Evolutionary conservation across 2,113 vertebrate species (phyloP).

Genomic region (Mungos mungo): DNA sequence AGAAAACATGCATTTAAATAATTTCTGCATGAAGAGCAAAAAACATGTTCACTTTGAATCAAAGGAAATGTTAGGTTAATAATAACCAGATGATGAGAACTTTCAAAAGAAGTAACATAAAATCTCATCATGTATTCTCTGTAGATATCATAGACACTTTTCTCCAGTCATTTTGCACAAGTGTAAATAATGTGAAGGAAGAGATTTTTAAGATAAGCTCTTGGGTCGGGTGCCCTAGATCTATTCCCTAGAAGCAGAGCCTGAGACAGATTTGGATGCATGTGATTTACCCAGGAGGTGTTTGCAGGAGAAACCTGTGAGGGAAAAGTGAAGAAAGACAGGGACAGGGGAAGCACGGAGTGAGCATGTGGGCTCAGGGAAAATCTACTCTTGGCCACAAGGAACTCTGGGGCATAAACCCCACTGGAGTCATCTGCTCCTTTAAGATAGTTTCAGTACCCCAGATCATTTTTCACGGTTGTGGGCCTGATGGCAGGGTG

Average conservation of each 20-base stretch:
- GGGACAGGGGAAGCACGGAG: background rate
- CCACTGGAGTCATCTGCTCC: background rate
- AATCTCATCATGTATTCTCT: background rate
- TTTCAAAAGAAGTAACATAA: background rate
- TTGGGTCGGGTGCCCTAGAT: background rate
- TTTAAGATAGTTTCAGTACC: background rate
- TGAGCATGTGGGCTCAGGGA: background rate
- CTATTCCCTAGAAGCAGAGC: background rate
- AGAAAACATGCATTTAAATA: background rate
- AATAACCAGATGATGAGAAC: background rate
- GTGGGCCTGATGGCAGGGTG: background rate
- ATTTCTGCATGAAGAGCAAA: background rate
- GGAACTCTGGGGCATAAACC: background rate
- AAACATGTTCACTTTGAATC: background rate
- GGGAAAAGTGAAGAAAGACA: background rate
- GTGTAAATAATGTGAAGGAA: background rate
- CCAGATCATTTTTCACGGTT: background rate
- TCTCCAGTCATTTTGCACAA: background rate
- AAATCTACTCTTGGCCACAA: background rate
- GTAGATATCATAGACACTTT: background rate
- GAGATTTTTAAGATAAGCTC: background rate
- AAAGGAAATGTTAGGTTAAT: background rate
- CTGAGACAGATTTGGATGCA: background rate
- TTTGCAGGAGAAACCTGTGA: background rate
- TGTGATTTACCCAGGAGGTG: background rate